Conservation (phyloP, 2,797 vertebrate genomes). For the Falco novaeseelandiae region DNA sequence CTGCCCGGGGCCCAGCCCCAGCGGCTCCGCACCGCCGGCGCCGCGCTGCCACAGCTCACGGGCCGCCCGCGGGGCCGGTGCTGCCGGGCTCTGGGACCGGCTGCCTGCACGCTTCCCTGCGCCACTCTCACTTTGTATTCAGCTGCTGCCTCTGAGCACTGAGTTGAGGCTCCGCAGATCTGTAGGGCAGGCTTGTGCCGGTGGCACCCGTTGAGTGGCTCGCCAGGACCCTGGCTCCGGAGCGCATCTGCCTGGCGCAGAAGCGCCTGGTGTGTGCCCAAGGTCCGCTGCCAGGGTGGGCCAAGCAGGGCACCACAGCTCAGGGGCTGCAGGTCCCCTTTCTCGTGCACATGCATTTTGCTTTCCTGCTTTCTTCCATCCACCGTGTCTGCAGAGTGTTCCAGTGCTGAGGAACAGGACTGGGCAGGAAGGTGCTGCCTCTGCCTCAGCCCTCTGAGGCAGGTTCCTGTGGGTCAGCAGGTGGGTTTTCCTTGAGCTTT, state of each 20-base stretch:
- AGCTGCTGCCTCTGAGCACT: fast-evolving
- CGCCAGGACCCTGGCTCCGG: fast-evolving
- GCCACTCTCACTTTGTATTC: fast-evolving
- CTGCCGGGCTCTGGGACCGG: background rate
- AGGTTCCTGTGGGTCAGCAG: background rate
- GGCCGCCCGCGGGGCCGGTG: background rate
- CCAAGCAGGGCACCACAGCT: fast-evolving
- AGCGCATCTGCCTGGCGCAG: background rate
- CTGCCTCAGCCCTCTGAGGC: background rate
- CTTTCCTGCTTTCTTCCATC: fast-evolving
- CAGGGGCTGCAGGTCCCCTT: background rate
- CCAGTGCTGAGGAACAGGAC: fast-evolving
- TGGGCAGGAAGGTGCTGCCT: background rate
- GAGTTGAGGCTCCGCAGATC: background rate
- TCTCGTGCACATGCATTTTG: fast-evolving
- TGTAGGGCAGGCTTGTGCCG: fast-evolving
- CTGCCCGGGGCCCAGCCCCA: background rate
- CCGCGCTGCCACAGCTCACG: background rate
- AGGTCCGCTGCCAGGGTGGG: background rate
- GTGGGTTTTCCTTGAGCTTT: background rate
- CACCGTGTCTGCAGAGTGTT: background rate
- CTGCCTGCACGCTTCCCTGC: fast-evolving
- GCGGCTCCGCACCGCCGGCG: background rate
- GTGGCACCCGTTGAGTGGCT: fast-evolving
- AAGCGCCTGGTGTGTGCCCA: fast-evolving